A percentile compares a stretch with the other conserved stretches of the same genome.
phyloP scores from a whole-genome alignment of 2,888 invertebrate species.

The Troides helena region DNA sequence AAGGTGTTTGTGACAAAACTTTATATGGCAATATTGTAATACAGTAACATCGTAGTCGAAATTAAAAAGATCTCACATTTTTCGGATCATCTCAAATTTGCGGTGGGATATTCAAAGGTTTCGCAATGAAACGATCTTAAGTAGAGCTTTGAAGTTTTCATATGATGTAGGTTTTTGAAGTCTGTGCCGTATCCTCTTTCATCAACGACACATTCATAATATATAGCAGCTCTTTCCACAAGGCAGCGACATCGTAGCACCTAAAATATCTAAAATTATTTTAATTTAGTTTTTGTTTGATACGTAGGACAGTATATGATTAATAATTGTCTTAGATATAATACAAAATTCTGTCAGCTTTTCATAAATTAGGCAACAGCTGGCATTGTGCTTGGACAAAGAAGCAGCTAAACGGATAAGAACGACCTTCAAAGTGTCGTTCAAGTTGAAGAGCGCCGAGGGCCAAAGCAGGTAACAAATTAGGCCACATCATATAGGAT shows the following conservation, averaged over 20 bases:
- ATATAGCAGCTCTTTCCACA: background rate
- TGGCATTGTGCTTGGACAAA: conserved; percentile 5
- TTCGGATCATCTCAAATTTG: conserved; percentile 19
- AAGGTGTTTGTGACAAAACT: too few relatives aligned
- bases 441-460: conserved; percentile 13
- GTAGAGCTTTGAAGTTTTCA: conserved; percentile 5
- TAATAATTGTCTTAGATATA: too few relatives aligned
- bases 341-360: background rate
- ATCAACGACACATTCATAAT: conserved; percentile 1
- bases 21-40: too few relatives aligned
- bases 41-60: background rate
- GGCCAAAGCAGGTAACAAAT: background rate
- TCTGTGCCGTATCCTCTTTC: background rate
- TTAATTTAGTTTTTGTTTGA: background rate
- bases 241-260: background rate
- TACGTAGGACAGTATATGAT: too few relatives aligned
- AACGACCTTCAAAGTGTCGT: conserved; percentile 16
- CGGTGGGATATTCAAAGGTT: conserved; percentile 12
- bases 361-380: conserved; percentile 21
- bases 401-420: conserved; percentile 5
- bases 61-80: conserved; percentile 7
- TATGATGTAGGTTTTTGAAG: background rate
- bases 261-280: background rate
- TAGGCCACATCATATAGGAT: too few relatives aligned
- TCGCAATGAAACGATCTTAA: conserved; percentile 17